These are phyloP conservation scores for Ahaetulla prasina DNA, from an alignment of 2,113 vertebrate genomes.

Conservation along the genomic window DNA sequence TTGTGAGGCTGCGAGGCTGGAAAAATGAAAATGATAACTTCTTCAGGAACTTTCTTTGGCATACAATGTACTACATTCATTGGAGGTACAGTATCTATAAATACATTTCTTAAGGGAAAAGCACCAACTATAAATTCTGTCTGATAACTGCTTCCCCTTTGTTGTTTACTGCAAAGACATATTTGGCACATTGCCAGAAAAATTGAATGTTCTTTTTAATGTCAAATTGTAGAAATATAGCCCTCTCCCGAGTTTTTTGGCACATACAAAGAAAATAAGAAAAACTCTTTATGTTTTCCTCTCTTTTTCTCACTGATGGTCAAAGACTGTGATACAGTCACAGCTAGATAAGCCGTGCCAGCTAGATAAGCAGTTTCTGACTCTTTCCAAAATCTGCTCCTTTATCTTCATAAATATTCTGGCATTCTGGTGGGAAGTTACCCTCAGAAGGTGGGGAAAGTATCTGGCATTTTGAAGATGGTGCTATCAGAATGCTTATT, in stretches of 20 bases:
- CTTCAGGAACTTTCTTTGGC: not conserved
- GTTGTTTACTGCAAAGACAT: not conserved
- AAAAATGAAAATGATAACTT: conserved; percentile 15
- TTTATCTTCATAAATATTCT: not conserved
- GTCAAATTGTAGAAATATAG: not conserved
- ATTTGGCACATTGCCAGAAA: not conserved
- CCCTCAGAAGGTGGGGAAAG: not conserved
- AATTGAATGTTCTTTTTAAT: not conserved
- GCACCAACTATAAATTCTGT: not conserved
- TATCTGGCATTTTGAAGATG: not conserved
- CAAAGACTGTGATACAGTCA: not conserved
- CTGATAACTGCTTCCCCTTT: not conserved
- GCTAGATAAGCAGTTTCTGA: not conserved
- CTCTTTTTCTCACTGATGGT: not conserved
- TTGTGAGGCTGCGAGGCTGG: conserved; percentile 61
- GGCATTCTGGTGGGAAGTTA: not conserved
- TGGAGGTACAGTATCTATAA: not conserved
- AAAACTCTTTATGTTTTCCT: not conserved
- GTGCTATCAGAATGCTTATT: not conserved
- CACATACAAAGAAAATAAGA: not conserved
- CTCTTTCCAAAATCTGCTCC: not conserved
- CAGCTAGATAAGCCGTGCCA: not conserved
- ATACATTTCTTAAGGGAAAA: not conserved
- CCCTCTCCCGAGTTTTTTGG: not conserved
- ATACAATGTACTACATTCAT: not conserved